Conservation (phyloP, 2,113 vertebrate genomes). For the Aythya baeri region DNA sequence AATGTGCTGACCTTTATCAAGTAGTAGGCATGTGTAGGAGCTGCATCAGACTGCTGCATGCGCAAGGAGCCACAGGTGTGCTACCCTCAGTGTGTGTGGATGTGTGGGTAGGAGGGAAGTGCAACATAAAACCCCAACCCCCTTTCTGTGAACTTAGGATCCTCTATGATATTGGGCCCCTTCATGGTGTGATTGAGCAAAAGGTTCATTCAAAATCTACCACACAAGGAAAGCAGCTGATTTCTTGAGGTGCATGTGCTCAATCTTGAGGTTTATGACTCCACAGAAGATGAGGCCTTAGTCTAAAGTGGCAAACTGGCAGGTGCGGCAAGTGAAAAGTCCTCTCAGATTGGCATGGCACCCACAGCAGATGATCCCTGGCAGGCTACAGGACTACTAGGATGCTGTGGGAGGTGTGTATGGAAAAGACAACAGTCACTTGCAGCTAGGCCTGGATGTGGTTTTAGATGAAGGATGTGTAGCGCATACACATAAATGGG, state of each 20-base stretch:
- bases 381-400: neutral
- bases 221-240: neutral
- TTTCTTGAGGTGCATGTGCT: neutral
- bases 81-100: rapidly evolving
- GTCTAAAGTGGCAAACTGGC: neutral
- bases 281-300: neutral
- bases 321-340: neutral
- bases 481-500: neutral
- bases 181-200: neutral
- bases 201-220: neutral
- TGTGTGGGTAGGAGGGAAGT: rapidly evolving
- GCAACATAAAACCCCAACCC: neutral
- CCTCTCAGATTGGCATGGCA: neutral
- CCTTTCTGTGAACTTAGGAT: neutral
- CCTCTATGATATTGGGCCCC: neutral
- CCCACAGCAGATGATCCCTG: neutral
- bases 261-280: neutral
- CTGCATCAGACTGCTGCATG: neutral
- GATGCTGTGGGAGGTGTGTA: neutral
- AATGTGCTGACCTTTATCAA: neutral
- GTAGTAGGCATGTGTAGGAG: rapidly evolving
- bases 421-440: neutral
- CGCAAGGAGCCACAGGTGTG: neutral
- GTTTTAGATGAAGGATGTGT: neutral
- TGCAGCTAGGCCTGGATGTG: neutral